A percentile compares a stretch with the other conserved stretches of the same genome.
phyloP scores from a whole-genome alignment of 2,888 invertebrate species.

The Troides helena region DNA sequence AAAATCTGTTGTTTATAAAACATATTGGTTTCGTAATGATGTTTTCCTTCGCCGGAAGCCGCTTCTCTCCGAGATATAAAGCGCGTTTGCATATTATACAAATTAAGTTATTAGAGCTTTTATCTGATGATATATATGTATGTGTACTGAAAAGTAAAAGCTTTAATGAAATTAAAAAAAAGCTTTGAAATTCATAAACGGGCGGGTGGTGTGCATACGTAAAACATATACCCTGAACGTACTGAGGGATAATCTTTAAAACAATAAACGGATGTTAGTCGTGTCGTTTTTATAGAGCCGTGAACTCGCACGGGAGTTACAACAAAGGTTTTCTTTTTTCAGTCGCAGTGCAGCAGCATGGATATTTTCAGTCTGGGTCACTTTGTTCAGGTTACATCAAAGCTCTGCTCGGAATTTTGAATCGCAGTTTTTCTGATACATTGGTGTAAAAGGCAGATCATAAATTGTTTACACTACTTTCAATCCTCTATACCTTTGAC shows the following conservation, averaged over 20 bases:
- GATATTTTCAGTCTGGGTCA: neutral
- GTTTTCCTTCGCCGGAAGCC: too few relatives aligned
- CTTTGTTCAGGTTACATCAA: neutral
- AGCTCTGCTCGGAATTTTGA: neutral
- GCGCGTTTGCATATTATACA: too few relatives aligned
- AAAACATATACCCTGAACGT: neutral
- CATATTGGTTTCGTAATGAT: too few relatives aligned
- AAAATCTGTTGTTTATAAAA: too few relatives aligned
- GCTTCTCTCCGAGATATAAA: too few relatives aligned
- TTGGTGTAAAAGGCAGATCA: neutral
- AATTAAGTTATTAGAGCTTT: too few relatives aligned
- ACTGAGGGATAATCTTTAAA: conserved; percentile 2
- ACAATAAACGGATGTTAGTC: conserved; percentile 5
- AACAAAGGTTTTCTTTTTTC: conserved; percentile 1
- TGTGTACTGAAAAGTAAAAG: neutral
- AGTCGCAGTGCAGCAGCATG: neutral
- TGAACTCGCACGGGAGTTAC: conserved; percentile 1
- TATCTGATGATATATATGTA: too few relatives aligned
- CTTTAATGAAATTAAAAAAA: conserved; percentile 2
- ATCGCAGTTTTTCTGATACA: neutral
- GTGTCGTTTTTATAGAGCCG: conserved; percentile 5
- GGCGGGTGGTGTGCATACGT: neutral
- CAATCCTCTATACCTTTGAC: neutral
- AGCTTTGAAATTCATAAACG: neutral
- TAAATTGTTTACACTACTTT: neutral